phyloP scores from a whole-genome alignment of 1,140 invertebrate genomes.

The Brachionus rubens region DNA sequence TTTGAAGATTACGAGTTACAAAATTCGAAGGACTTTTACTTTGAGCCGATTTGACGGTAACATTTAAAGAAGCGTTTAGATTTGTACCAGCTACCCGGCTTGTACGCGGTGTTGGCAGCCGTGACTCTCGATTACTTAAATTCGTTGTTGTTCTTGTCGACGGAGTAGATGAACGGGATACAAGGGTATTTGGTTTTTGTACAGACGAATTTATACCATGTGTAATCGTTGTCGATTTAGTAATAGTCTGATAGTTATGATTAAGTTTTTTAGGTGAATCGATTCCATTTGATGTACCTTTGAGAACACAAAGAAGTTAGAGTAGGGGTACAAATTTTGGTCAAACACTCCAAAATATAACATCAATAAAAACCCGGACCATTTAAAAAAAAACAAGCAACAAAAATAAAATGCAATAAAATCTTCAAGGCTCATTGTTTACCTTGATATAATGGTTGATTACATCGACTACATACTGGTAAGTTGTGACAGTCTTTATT shows the following conservation, averaged over 20 bases:
- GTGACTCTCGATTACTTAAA: background rate
- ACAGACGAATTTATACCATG: background rate
- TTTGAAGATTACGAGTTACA: background rate
- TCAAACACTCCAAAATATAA: background rate
- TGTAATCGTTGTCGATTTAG: conserved; percentile 9
- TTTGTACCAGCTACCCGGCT: background rate
- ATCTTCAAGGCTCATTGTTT: background rate
- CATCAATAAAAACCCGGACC: background rate
- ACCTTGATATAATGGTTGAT: background rate
- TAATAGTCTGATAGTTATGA: background rate
- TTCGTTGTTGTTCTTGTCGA: background rate
- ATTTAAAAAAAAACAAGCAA: conserved; percentile 16
- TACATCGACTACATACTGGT: conserved; percentile 4
- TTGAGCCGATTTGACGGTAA: conserved; percentile 7
- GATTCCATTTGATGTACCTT: too few species aligned
- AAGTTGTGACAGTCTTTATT: background rate
- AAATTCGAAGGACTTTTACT: conserved; percentile 26
- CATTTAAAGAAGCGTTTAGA: background rate
- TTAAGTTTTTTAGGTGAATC: background rate
- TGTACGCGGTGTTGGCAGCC: conserved; percentile 3
- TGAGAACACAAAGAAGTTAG: too few species aligned
- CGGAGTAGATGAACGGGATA: background rate
- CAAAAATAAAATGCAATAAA: background rate
- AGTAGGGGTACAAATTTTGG: too few species aligned
- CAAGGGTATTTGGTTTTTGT: background rate